These are phyloP conservation scores for Siderastrea radians DNA, from an alignment of 92 coral and sea anemone species.

Conservation along the genomic window DNA sequence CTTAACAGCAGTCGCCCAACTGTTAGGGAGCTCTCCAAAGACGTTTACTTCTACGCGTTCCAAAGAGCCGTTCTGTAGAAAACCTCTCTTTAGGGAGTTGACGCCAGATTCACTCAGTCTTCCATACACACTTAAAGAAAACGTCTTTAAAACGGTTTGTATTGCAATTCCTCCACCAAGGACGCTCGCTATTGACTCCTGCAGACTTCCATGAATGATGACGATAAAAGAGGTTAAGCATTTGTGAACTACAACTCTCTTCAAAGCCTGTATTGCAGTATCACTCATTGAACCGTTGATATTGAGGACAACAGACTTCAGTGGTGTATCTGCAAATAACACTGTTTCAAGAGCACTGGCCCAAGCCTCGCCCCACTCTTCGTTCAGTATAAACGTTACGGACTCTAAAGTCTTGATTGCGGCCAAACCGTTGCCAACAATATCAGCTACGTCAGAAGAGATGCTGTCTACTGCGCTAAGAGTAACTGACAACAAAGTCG, in stretches of 20 bases:
- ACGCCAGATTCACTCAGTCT: background rate
- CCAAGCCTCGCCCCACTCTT: fast-evolving
- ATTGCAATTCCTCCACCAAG: background rate
- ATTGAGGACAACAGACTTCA: background rate
- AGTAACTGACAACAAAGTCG: too few relatives aligned
- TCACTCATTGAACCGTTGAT: background rate
- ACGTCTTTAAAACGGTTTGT: background rate
- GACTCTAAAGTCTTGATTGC: too few relatives aligned
- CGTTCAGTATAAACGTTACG: too few relatives aligned
- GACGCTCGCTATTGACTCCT: background rate
- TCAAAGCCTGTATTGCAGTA: background rate
- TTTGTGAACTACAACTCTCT: background rate
- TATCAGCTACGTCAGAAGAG: too few relatives aligned
- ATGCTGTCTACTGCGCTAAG: too few relatives aligned
- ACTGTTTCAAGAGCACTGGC: too few relatives aligned
- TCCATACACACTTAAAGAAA: background rate
- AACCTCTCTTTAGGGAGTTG: background rate
- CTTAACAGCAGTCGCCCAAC: background rate
- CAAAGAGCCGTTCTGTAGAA: background rate
- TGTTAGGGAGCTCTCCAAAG: background rate
- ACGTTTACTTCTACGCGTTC: background rate
- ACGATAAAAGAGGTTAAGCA: background rate
- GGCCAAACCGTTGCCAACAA: too few relatives aligned
- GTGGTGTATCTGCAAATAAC: background rate
- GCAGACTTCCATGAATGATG: background rate